Evolutionary conservation across 2,797 vertebrate genomes (phyloP).

Genomic region (Taeniopygia guttata): DNA sequence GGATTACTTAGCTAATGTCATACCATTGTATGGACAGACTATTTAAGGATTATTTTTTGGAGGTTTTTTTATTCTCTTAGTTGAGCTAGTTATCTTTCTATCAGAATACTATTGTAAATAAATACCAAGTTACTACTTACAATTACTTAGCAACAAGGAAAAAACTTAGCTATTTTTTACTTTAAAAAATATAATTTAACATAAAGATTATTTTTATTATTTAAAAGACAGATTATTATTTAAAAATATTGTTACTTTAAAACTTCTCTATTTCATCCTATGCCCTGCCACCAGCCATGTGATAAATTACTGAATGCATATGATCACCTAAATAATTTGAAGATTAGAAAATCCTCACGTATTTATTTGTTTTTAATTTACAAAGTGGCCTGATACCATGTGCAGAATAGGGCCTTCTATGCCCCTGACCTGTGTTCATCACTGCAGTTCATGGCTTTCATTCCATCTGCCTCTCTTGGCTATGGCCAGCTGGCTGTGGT

Average conservation of each 20-base stretch:
- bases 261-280: background rate
- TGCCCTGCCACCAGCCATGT: background rate
- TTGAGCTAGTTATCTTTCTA: background rate
- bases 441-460: background rate
- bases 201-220: background rate
- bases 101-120: background rate
- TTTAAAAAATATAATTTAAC: background rate
- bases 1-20: constrained; percentile 12
- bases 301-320: background rate
- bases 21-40: background rate
- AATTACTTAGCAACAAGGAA: background rate
- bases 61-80: background rate
- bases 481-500: background rate
- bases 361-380: background rate
- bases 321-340: background rate
- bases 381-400: background rate
- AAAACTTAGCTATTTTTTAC: background rate
- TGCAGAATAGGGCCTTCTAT: background rate
- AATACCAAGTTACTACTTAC: background rate
- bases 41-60: background rate
- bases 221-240: background rate
- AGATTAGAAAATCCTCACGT: background rate
- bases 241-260: background rate
- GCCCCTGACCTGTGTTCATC: background rate
- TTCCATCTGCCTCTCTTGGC: background rate